These are phyloP conservation scores for Spondyliosoma cantharus DNA, from an alignment of 2,797 vertebrate genomes.

Conservation along the genomic window DNA sequence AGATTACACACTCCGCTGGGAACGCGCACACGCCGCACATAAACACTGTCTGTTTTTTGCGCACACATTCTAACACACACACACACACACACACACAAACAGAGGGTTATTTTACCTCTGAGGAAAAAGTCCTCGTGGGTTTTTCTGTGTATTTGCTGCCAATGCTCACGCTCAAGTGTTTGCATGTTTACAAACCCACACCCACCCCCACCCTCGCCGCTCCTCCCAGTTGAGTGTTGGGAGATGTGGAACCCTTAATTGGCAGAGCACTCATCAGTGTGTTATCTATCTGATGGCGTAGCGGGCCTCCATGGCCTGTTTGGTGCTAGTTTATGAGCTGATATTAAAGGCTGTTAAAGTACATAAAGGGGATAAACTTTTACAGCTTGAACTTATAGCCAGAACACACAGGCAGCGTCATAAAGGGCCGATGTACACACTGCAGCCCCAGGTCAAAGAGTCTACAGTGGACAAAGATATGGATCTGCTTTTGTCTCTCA, in stretches of 20 bases:
- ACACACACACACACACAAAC: conserved; percentile 26
- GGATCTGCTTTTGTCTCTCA: neutral
- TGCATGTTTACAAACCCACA: conserved; percentile 61
- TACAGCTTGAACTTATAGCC: conserved; percentile 80
- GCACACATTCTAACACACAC: conserved; percentile 15
- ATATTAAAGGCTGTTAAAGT: conserved; percentile 84
- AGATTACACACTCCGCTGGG: conserved; percentile 76
- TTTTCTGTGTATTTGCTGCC: conserved; percentile 56
- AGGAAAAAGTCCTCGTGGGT: conserved; percentile 56
- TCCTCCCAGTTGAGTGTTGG: conserved; percentile 59
- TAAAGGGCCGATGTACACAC: conserved; percentile 72
- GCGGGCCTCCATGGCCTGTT: conserved; percentile 75
- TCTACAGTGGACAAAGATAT: neutral
- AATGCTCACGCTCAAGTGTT: conserved; percentile 45
- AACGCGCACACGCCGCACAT: conserved; percentile 41
- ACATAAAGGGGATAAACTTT: conserved; percentile 84
- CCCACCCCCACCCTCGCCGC: neutral
- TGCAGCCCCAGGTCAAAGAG: conserved; percentile 48
- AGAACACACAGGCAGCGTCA: conserved; percentile 71
- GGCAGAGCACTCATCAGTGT: conserved; percentile 68
- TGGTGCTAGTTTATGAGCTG: conserved; percentile 80
- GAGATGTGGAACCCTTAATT: conserved; percentile 70
- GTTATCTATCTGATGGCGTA: conserved; percentile 58
- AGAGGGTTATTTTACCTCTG: conserved; percentile 63
- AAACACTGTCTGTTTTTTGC: neutral